Base-by-base conservation (phyloP, 1,140 invertebrate genomes). In the Venturia canescens region DNA sequence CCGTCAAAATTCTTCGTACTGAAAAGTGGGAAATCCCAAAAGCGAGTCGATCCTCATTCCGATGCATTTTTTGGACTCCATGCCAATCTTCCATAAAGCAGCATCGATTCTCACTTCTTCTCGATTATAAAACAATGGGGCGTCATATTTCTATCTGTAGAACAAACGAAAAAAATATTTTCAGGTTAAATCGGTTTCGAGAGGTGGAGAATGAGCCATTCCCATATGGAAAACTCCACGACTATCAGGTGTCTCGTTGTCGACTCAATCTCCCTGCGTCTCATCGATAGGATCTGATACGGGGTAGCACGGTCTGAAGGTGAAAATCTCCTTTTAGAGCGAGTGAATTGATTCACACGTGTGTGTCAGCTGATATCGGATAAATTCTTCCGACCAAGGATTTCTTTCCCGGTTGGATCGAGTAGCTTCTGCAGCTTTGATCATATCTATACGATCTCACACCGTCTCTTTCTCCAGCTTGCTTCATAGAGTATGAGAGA, bases 311-410 rank as follows among this genome's bases (percentile, higher is more conserved):
- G n/a, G n/a, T n/a, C 15, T 44, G 26, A 53, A 74, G 23, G 71
- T 69, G 29, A 21, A 74, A 74, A 53, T 74, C 21, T 74, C 38
- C 11, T 31, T 29, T 69, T 31, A 4, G 44, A 18, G 71, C 44
- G 26, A 21, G 69, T 23, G 26, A 74, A 74, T 74, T 53, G 71
- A 74, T 74, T 74, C 48, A 53, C 71, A 21, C 48, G 48, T 74
- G 48, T 74, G 13, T 18, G 0, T 69, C 66, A 69, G 5, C 48
- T 44, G 44, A 74, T 74, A 74, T 15, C 44, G 27, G 48, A 74
- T 74, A 74, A 74, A 74, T 74, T 74, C 71, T 29, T 48, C 53
- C 69, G 48, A 23, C 23, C 38, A 13, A 21, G 44, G 21, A 53
- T 74, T 74, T 26, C 21, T 48, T 72, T 48, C 5, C 13, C 7